Conservation (phyloP, 2,888 invertebrate genomes). For the Perizoma flavofasciatum region DNA sequence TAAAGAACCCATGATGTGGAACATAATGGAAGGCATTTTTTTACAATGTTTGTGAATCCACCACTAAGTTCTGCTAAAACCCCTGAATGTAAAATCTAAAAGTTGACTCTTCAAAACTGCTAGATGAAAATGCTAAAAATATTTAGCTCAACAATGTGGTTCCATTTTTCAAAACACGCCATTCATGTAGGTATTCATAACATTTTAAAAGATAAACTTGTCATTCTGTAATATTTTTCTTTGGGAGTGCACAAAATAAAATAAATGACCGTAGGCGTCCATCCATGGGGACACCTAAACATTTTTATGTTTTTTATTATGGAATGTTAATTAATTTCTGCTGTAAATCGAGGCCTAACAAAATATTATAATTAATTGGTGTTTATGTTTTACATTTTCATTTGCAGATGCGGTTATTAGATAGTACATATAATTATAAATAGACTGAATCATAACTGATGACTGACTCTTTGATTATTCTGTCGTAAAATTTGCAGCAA, state of each 20-base stretch:
- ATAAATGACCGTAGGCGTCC: slow-evolving; percentile 75
- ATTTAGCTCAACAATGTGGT: no score
- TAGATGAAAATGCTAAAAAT: no score
- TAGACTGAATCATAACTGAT: neutral
- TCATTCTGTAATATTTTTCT: slow-evolving; percentile 49
- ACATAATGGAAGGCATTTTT: no score
- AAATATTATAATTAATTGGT: slow-evolving; percentile 77
- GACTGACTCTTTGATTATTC: no score
- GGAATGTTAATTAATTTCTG: slow-evolving; percentile 82
- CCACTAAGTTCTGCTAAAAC: no score
- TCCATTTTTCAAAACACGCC: neutral
- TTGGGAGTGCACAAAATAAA: slow-evolving; percentile 69
- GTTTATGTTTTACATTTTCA: slow-evolving; percentile 50
- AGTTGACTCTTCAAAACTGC: no score
- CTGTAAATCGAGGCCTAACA: slow-evolving; percentile 78
- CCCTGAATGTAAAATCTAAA: no score
- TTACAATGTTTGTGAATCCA: no score
- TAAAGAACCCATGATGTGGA: no score
- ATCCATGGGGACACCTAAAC: slow-evolving; percentile 71
- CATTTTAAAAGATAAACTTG: slow-evolving; percentile 2
- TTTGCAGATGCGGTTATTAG: slow-evolving; percentile 40
- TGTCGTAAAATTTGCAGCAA: no score
- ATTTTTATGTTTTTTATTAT: slow-evolving; percentile 70
- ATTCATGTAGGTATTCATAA: neutral
- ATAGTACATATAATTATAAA: slow-evolving; percentile 21